Evolutionary conservation across 2,888 invertebrate genomes (phyloP).

Genomic region (Xylophagus ater): DNA sequence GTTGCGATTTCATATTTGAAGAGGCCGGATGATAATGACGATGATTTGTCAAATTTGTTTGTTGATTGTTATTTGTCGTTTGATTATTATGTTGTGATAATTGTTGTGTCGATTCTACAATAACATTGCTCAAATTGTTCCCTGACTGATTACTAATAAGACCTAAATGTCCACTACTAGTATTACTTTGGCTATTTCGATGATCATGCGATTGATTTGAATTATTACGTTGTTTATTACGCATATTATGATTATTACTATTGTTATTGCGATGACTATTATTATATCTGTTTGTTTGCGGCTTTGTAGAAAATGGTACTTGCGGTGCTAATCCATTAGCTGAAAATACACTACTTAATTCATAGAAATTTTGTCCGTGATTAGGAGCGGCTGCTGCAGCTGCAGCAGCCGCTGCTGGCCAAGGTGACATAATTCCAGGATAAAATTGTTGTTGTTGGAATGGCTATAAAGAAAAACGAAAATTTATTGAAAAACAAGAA

Average conservation of each 20-base stretch:
- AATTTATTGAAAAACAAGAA: conserved; percentile 1
- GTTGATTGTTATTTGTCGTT: conserved; percentile 6
- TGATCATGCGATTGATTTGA: conserved; percentile 22
- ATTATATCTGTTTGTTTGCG: conserved; percentile 29
- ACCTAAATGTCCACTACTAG: conserved; percentile 23
- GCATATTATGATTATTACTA: conserved; percentile 26
- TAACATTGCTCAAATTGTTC: conserved; percentile 28
- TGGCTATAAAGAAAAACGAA: conserved; percentile 35
- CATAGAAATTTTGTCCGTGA: conserved; percentile 47
- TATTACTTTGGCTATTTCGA: conserved; percentile 19
- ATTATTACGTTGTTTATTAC: conserved; percentile 32
- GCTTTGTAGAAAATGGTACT: conserved; percentile 41
- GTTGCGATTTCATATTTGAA: conserved; percentile 11
- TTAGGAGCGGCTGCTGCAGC: conserved; percentile 38
- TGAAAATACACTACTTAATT: conserved; percentile 58
- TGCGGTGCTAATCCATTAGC: conserved; percentile 63
- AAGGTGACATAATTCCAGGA: conserved; percentile 48
- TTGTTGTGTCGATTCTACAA: conserved; percentile 24
- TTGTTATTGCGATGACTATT: conserved; percentile 30
- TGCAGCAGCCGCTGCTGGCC: conserved; percentile 36
- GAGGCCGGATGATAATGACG: conserved; percentile 1
- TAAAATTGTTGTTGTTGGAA: conserved; percentile 54
- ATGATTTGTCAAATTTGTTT: background rate
- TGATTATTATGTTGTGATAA: conserved; percentile 3
- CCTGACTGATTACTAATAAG: conserved; percentile 21